Percentiles rank a stretch among this genome's conserved stretches.
phyloP scores from a whole-genome alignment of 1,140 invertebrate species.

The Helicorthomorpha holstii region DNA sequence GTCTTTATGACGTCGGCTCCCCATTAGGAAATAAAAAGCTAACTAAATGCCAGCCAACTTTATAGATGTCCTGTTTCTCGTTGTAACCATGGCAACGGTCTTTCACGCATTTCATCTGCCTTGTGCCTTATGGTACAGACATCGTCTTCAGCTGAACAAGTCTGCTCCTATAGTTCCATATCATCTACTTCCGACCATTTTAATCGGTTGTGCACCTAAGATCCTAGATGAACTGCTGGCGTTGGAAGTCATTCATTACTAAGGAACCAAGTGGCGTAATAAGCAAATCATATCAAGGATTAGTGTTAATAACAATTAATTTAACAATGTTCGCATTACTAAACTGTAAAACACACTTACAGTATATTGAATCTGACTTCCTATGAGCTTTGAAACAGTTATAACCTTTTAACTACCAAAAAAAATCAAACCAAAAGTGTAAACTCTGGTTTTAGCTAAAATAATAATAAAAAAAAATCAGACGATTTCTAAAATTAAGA shows the following conservation, averaged over 20 bases:
- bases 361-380: too few relatives aligned
- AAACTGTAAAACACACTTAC: too few relatives aligned
- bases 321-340: too few relatives aligned
- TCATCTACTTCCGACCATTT: conserved; percentile 34
- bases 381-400: too few relatives aligned
- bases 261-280: conserved; percentile 28
- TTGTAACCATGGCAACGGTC: conserved; percentile 26
- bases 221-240: conserved; percentile 34
- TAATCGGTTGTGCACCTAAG: conserved; percentile 24
- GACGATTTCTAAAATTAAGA: too few relatives aligned
- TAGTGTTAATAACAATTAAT: too few relatives aligned
- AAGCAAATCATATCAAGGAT: too few relatives aligned
- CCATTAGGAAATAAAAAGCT: conserved; percentile 27
- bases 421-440: too few relatives aligned
- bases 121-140: conserved; percentile 14
- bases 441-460: too few relatives aligned
- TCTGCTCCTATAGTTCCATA: conserved; percentile 21
- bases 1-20: conserved; percentile 19
- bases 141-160: conserved; percentile 17
- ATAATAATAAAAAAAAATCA: too few relatives aligned
- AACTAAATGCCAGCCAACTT: conserved; percentile 28
- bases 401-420: too few relatives aligned
- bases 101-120: conserved; percentile 16
- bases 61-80: conserved; percentile 28
- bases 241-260: conserved; percentile 30